phyloP scores from a whole-genome alignment of 2,888 invertebrate genomes.

The Strigamia maritima region DNA sequence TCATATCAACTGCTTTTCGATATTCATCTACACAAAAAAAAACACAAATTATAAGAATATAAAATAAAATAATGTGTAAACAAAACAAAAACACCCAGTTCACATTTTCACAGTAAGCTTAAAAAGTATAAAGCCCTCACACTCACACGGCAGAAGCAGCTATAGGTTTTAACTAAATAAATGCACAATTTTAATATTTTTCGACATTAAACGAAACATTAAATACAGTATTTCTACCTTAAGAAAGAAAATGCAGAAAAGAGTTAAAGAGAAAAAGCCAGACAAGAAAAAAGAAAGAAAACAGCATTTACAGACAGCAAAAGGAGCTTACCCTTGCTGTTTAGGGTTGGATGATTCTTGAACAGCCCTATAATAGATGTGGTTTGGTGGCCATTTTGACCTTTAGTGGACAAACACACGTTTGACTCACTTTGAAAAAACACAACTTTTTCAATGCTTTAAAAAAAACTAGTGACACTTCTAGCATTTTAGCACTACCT shows the following conservation, averaged over 20 bases:
- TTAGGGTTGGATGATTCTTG: slow-evolving; percentile 10
- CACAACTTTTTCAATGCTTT: not conserved
- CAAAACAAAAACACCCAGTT: not conserved
- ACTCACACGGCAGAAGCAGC: slow-evolving; percentile 2
- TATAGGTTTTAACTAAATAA: not conserved
- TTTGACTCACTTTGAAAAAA: slow-evolving; percentile 15
- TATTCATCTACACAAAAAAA: slow-evolving; percentile 47
- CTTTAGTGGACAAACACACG: slow-evolving; percentile 31
- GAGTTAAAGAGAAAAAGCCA: not conserved
- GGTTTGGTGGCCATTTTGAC: slow-evolving; percentile 27
- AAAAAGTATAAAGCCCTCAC: not conserved
- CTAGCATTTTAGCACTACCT: not conserved
- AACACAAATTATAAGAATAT: not conserved
- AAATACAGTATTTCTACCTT: not conserved
- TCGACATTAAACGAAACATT: not conserved
- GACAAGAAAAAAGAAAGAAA: not conserved
- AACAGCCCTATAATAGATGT: slow-evolving; percentile 31
- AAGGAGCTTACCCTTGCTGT: not conserved
- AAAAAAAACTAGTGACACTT: not conserved
- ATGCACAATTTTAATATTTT: not conserved
- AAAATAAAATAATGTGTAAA: not conserved
- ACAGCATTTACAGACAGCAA: not conserved
- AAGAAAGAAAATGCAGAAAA: not conserved
- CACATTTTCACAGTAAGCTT: not conserved
- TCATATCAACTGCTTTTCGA: slow-evolving; percentile 36